phyloP scores from a whole-genome alignment of 2,113 vertebrate species.

The Callithrix jacchus region DNA sequence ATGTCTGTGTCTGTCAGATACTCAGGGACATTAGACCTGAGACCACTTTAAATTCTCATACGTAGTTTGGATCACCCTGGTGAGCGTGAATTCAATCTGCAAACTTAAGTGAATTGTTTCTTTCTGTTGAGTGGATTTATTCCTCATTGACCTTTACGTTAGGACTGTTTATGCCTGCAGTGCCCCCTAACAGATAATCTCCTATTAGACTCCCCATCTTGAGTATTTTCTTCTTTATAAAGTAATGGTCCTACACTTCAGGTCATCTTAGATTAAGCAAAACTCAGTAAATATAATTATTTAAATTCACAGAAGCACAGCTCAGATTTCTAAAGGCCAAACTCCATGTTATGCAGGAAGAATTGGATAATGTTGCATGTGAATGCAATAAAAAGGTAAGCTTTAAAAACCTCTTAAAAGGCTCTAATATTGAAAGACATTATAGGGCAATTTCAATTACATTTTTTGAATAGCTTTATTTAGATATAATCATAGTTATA shows the following conservation, averaged over 20 bases:
- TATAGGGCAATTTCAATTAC: not conserved
- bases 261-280: conserved; percentile 16
- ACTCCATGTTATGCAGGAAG: conserved; percentile 91
- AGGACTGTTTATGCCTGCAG: not conserved
- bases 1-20: conserved; percentile 19
- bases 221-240: not conserved
- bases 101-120: not conserved
- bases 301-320: conserved; percentile 88
- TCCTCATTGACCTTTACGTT: not conserved
- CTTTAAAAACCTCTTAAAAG: conserved; percentile 9
- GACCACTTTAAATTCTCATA: conserved; percentile 21
- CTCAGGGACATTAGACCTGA: not conserved
- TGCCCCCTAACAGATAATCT: not conserved
- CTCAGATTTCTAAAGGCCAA: conserved; percentile 94
- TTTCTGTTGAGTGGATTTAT: not conserved
- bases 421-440: not conserved
- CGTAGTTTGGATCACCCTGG: not conserved
- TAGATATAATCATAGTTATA: conserved; percentile 16
- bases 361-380: conserved; percentile 88
- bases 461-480: conserved; percentile 28
- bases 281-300: conserved; percentile 49
- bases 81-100: not conserved
- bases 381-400: conserved; percentile 93
- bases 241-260: not conserved
- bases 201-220: not conserved